Percentiles rank a stretch among this genome's conserved stretches.
phyloP scores from a whole-genome alignment of 2,113 vertebrate genomes.

The Cyphomyrus discorhynchus region DNA sequence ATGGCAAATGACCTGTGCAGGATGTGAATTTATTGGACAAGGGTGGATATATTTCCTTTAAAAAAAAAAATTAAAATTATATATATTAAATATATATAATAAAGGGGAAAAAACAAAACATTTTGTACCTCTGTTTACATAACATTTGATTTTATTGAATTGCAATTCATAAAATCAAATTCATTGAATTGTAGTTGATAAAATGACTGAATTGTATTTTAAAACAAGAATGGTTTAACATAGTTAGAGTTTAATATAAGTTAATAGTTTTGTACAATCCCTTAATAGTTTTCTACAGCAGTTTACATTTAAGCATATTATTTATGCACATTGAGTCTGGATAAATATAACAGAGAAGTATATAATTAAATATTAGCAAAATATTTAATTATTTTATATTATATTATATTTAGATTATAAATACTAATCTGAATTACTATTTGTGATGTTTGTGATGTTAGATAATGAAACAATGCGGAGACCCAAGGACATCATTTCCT shows the following conservation, averaged over 20 bases:
- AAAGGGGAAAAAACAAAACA: not conserved
- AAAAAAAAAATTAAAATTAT: too few species aligned
- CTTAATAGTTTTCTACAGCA: not conserved
- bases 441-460: not conserved
- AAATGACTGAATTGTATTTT: not conserved
- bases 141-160: not conserved
- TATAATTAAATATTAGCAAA: not conserved
- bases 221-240: too few species aligned
- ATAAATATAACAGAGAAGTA: not conserved
- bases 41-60: not conserved
- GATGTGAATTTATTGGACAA: conserved; percentile 32
- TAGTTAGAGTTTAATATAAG: too few species aligned
- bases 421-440: not conserved
- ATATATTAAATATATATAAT: not conserved
- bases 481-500: conserved; percentile 18
- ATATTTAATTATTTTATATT: too few species aligned
- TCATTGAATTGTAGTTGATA: too few species aligned
- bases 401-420: too few species aligned
- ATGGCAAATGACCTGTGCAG: conserved; percentile 46
- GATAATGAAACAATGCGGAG: not conserved
- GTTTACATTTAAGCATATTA: not conserved
- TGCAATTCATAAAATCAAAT: not conserved
- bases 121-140: not conserved
- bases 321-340: not conserved
- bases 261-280: not conserved